phyloP scores from a whole-genome alignment of 2,888 invertebrate species.

The Tetramorium bicarinatum region DNA sequence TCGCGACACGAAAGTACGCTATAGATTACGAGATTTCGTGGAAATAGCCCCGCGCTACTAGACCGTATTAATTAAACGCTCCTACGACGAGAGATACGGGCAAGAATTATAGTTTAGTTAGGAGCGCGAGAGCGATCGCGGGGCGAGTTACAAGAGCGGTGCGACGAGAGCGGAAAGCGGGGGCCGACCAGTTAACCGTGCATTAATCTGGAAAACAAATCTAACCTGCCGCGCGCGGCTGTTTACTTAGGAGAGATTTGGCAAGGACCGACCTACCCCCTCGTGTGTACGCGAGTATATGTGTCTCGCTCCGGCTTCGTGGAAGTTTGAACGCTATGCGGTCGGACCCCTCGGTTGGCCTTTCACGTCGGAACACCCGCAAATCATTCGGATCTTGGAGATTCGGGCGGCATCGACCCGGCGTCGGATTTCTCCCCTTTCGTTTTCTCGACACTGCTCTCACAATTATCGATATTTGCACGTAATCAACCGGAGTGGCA shows the following conservation, averaged over 20 bases:
- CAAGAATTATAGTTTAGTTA: constrained; percentile 57
- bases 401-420: constrained; percentile 16
- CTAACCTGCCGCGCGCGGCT: constrained; percentile 59
- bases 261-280: constrained; percentile 8
- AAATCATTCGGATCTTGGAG: constrained; percentile 48
- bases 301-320: neutral
- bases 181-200: constrained; percentile 57
- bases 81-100: constrained; percentile 55
- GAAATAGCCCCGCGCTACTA: constrained; percentile 51
- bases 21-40: constrained; percentile 57
- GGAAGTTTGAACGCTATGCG: constrained; percentile 38
- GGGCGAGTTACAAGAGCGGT: constrained; percentile 39
- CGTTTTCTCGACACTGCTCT: constrained; percentile 23
- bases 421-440: constrained; percentile 32
- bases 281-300: constrained; percentile 9
- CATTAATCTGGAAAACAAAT: constrained; percentile 67
- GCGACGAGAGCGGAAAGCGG: constrained; percentile 19
- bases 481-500: constrained; percentile 43
- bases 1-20: constrained; percentile 53
- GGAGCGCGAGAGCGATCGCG: constrained; percentile 32
- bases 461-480: constrained; percentile 48
- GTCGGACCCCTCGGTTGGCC: constrained; percentile 37
- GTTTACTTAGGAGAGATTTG: constrained; percentile 64
- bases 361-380: constrained; percentile 42
- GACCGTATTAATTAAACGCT: constrained; percentile 56